phyloP scores from a whole-genome alignment of 2,888 invertebrate species.

The Rhagonycha fulva region DNA sequence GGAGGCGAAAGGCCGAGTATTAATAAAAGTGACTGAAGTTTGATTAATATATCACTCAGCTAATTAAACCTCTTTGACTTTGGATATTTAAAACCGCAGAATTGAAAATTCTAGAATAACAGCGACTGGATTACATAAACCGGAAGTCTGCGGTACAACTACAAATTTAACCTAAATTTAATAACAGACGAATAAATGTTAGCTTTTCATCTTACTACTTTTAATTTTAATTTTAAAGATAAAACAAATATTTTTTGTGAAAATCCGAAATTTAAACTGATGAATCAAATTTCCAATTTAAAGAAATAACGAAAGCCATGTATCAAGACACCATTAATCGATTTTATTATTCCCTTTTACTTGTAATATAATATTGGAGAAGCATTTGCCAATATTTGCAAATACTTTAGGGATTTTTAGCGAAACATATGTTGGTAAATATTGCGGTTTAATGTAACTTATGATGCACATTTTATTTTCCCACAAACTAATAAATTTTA shows the following conservation, averaged over 20 bases:
- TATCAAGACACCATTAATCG: slow-evolving; percentile 12
- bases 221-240: not conserved
- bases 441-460: slow-evolving; percentile 30
- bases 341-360: slow-evolving; percentile 28
- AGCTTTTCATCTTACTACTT: too few species aligned
- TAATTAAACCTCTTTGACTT: too few species aligned
- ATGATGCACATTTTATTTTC: slow-evolving; percentile 18
- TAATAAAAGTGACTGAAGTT: too few species aligned
- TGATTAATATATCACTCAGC: too few species aligned
- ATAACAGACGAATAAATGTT: too few species aligned
- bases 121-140: too few species aligned
- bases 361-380: slow-evolving; percentile 47
- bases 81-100: too few species aligned
- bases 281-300: not conserved
- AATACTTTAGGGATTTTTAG: slow-evolving; percentile 43
- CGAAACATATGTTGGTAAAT: slow-evolving; percentile 44
- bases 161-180: too few species aligned
- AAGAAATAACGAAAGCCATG: not conserved
- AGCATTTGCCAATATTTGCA: slow-evolving; percentile 49
- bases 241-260: not conserved
- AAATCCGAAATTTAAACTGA: not conserved
- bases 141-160: too few species aligned
- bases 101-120: too few species aligned
- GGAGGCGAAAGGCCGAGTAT: too few species aligned
- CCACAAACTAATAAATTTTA: slow-evolving; percentile 10